A percentile compares a stretch with the other conserved stretches of the same genome.
Conservation (phyloP, 2,113 vertebrate genomes). For the Lophius piscatorius region DNA sequence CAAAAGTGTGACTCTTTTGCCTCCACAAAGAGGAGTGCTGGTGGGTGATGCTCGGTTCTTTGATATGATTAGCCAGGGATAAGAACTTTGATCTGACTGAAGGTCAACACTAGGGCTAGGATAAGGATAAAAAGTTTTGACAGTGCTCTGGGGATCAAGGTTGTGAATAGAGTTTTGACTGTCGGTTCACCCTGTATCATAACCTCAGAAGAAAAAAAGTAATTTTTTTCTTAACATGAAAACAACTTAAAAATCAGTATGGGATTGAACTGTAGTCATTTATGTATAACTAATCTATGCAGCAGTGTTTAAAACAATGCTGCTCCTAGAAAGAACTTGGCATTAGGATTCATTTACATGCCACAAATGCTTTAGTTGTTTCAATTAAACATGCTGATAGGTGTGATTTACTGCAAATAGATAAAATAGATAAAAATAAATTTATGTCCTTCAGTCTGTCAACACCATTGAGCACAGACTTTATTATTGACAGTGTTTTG, state of each 20-base stretch:
- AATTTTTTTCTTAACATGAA: neutral
- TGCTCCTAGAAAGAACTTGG: neutral
- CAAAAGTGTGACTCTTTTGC: constrained; percentile 20
- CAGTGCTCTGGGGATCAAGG: neutral
- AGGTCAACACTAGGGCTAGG: constrained; percentile 55
- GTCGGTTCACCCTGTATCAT: neutral
- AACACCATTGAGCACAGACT: constrained; percentile 1
- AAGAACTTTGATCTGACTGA: constrained; percentile 27
- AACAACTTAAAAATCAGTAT: too few relatives aligned
- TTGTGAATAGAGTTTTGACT: constrained; percentile 18
- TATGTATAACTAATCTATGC: constrained; percentile 8
- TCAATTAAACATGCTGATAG: constrained; percentile 6
- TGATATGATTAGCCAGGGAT: constrained; percentile 29
- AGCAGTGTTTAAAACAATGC: constrained; percentile 22
- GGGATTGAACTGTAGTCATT: neutral
- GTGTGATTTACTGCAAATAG: constrained; percentile 14
- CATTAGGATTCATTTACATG: constrained; percentile 1
- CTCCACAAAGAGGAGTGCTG: constrained; percentile 35
- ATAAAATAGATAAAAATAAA: neutral
- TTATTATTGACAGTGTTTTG: constrained; percentile 41
- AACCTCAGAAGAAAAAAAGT: neutral
- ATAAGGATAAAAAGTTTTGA: constrained; percentile 34
- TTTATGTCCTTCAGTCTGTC: constrained; percentile 6
- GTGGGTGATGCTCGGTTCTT: constrained; percentile 31
- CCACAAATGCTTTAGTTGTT: constrained; percentile 1